Evolutionary conservation across 1,140 invertebrate species (phyloP), one percentile per base, ranked within the genome.

Genomic region (Tetraneura akinire): DNA sequence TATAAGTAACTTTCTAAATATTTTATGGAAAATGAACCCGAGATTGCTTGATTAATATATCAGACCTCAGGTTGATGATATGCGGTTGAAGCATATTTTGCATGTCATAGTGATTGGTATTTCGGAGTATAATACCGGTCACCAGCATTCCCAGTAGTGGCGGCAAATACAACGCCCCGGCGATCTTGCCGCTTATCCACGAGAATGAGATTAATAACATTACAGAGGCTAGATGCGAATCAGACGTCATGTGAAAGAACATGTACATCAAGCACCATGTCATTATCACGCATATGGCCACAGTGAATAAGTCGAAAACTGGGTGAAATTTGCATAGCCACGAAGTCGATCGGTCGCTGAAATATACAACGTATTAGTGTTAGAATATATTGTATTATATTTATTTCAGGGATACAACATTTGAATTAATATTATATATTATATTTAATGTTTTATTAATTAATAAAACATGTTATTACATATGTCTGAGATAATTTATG

Each of bases 201-300:
- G 83, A 83, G 14, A 70, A 23, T 4, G 82, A 9, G 9, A 82
- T 32, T 8, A 84, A 80, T 0, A 91, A 86, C 3, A 92, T 91
- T 3, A 96, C 85, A 73, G 90, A 89, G 83, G 94, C 96, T 1
- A 95, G 86, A 81, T 92, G 91, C 9, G 94, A 93, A 23, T 92
- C 92, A 0, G 88, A 89, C 3, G 92, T 89, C 3, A 92, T 93
- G 49, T 91, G 90, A 62, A 94, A 88, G 49, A 95, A 86, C 32
- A 90, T 88, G 86, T 90, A 94, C 51, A 83, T 68, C 37, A 80
- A 16, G 29, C 42, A 57, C 82, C 82, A 83, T 2, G 45, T 5
- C 14, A 81, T 42, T 0, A 80, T 1, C 37, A 71, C 23, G 57
- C 81, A 81, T 13, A 80, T 23, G 3, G 13, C 21, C 8, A 49